Evolutionary conservation across 2,797 vertebrate genomes (phyloP), one percentile per base, ranked within the genome.

Genomic region (Forpus xanthops): DNA sequence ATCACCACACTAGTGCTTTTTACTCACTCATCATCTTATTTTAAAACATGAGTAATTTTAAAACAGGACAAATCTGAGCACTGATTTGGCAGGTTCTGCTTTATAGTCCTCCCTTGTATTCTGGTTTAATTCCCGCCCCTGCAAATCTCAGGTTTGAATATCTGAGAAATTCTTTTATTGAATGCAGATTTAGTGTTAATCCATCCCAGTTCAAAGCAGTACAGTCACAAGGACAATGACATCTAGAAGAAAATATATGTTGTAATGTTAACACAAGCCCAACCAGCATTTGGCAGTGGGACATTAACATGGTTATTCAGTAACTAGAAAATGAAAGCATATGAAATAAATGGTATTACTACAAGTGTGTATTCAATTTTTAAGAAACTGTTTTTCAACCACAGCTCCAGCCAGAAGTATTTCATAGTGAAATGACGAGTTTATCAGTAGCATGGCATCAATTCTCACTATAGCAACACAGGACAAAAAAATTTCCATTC

Each of bases 171-270:
- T 70, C 31, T 79, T 61, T 79, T 64, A 42, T 55, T 62, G 58
- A 91, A 89, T 44, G 71, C 5, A 44, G 67, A 35, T 82, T 88
- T 87, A 88, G 80, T 93, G 77, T 74, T 67, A 92, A 77, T 86
- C 60, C 55, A 64, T 35, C 28, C 42, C 41, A 61, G 11, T 49
- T 86, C 60, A 77, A 49, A 92, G 70, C 25, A 60, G 45, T 7
- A 25, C 42, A 86, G 62, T 33, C 23, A 31, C 8, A 25, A 70
- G 47, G 71, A 93, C 83, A 88, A 45, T 30, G 55, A 73, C 49
- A 76, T 30, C 39, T 35, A 58, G 31, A 87, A 88, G 25, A 70
- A 33, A 55, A 49, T 21, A 45, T 56, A 35, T 66, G 39, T 66
- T 79, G 67, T 56, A 64, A 66, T 89, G 30, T 64, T 72, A 82